phyloP scores from a whole-genome alignment of 2,113 vertebrate genomes.

The Bos taurus region ARS-UCD2.0 NC_037338.1:99515001-99515500 shows the following conservation, averaged over 20 bases:
- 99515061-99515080: background rate
- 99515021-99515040: accelerated
- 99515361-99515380: conserved; percentile 97
- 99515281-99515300: conserved; percentile 83
- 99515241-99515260: background rate
- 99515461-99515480: background rate
- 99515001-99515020: background rate
- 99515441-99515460: background rate
- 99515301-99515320: conserved; percentile 88
- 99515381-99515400: conserved; percentile 91
- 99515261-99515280: background rate
- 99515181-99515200: background rate
- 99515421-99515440: background rate
- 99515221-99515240: conserved; percentile 53
- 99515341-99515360: conserved; percentile 98
- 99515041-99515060: background rate
- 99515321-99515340: conserved; percentile 95
- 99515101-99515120: accelerated
- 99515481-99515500: background rate
- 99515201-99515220: conserved; percentile 3
- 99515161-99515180: conserved; percentile 38
- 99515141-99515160: conserved; percentile 30
- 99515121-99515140: background rate
- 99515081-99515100: background rate
- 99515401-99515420: background rate